phyloP scores from a whole-genome alignment of 1,140 invertebrate species.

The Bombus waltoni region DNA sequence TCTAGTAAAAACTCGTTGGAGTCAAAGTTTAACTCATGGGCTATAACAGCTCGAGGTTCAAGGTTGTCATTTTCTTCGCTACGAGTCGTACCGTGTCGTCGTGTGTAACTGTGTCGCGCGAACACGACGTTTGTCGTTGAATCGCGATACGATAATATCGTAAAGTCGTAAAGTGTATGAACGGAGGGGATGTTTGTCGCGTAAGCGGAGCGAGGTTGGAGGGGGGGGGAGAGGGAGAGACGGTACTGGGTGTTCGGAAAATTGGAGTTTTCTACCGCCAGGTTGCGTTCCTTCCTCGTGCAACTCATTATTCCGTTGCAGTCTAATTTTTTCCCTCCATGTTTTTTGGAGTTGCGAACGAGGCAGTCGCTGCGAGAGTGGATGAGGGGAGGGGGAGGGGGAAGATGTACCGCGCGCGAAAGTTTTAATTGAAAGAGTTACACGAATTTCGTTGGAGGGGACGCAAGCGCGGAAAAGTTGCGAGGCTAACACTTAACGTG shows the following conservation, averaged over 20 bases:
- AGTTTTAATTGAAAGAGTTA: conserved; percentile 71
- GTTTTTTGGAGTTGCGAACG: conserved; percentile 21
- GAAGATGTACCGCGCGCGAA: conserved; percentile 61
- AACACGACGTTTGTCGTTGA: not conserved
- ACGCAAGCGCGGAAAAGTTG: conserved; percentile 48
- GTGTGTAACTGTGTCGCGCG: not conserved
- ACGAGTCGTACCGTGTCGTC: not conserved
- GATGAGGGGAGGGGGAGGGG: not conserved
- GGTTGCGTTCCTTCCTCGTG: conserved; percentile 36
- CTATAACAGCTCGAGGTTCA: conserved; percentile 21
- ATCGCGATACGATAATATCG: not conserved
- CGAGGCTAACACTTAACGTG: conserved; percentile 44
- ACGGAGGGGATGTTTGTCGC: not conserved
- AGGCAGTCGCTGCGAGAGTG: not conserved
- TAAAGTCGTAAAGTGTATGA: not conserved
- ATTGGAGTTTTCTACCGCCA: conserved; percentile 22
- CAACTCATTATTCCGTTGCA: conserved; percentile 63
- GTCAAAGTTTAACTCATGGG: conserved; percentile 13
- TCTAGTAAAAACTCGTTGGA: not conserved
- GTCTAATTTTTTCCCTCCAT: conserved; percentile 42
- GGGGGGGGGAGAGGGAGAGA: too few species aligned
- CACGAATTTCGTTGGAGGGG: conserved; percentile 52
- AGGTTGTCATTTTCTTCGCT: conserved; percentile 13
- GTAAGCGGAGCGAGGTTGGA: too few species aligned
- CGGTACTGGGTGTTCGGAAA: conserved; percentile 3